Conservation (phyloP, 2,888 invertebrate genomes). For the Hirtodrosophila confusa region DNA sequence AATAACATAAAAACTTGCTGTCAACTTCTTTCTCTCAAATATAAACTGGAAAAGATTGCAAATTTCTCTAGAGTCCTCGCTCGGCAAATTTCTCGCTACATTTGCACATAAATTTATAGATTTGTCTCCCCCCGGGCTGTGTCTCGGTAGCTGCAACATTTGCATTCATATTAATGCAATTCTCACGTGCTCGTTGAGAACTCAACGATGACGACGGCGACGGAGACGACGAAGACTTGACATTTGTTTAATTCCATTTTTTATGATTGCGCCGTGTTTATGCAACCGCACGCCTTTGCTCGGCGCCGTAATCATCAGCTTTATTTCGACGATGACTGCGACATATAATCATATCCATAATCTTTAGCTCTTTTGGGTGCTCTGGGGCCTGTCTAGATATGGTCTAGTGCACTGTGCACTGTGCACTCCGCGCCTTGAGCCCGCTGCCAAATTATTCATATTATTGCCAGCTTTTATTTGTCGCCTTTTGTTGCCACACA, state of each 20-base stretch:
- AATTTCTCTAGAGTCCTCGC: constrained; percentile 62
- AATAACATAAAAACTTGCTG: constrained; percentile 72
- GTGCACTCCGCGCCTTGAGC: constrained; percentile 9
- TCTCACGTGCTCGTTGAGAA: constrained; percentile 74
- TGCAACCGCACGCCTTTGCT: constrained; percentile 59
- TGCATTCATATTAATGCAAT: constrained; percentile 78
- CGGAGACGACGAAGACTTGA: constrained; percentile 36
- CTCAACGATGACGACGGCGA: constrained; percentile 17
- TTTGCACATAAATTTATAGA: constrained; percentile 77
- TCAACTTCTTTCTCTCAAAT: constrained; percentile 39
- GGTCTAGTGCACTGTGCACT: constrained; percentile 4
- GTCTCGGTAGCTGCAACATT: constrained; percentile 48
- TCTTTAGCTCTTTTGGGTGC: constrained; percentile 55
- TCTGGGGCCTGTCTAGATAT: neutral
- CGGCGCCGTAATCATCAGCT: constrained; percentile 47
- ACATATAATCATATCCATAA: constrained; percentile 63
- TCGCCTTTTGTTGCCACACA: constrained; percentile 36
- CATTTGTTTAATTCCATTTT: constrained; percentile 75
- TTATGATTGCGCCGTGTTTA: constrained; percentile 73
- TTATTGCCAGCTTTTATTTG: constrained; percentile 68
- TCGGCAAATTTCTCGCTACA: constrained; percentile 60
- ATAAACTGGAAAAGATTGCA: constrained; percentile 59
- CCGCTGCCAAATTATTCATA: constrained; percentile 56
- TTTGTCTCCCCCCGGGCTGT: constrained; percentile 38
- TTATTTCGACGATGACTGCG: constrained; percentile 41